Evolutionary conservation across 2,113 vertebrate species (phyloP).

Genomic region (Myiagra hebetior): DNA sequence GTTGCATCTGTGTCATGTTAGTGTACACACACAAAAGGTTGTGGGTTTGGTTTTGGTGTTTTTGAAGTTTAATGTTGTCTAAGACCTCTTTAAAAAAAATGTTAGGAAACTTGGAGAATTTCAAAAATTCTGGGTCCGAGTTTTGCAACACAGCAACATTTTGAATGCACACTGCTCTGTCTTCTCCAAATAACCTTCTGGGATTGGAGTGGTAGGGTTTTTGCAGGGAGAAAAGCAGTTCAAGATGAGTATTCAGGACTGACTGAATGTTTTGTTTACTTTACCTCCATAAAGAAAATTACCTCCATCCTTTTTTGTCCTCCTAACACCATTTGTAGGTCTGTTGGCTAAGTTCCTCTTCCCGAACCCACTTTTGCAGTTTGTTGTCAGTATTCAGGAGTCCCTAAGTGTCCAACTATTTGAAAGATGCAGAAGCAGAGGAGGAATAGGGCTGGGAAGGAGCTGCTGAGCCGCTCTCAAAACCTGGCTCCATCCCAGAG

Average conservation of each 20-base stretch:
- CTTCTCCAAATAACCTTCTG: neutral
- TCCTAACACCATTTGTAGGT: neutral
- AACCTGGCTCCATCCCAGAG: neutral
- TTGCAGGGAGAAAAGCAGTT: neutral
- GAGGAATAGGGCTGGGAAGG: neutral
- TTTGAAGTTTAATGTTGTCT: neutral
- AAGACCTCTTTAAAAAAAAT: neutral
- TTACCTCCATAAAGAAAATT: neutral
- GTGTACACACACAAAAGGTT: neutral
- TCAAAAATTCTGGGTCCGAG: neutral
- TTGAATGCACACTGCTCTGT: neutral
- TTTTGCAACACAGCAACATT: neutral
- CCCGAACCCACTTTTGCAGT: neutral
- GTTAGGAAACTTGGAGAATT: neutral
- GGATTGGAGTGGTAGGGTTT: neutral
- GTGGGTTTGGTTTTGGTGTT: neutral
- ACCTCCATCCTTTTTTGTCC: neutral
- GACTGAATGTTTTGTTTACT: neutral
- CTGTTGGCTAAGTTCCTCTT: neutral
- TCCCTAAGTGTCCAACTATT: neutral
- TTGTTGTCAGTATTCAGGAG: neutral
- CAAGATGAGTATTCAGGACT: neutral
- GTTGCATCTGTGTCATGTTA: slow-evolving; percentile 27
- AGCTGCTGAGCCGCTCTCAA: neutral
- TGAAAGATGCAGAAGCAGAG: neutral